A percentile compares a stretch with the other conserved stretches of the same genome.
phyloP scores from a whole-genome alignment of 2,888 invertebrate species.

The Euspilapteryx auroguttella region DNA sequence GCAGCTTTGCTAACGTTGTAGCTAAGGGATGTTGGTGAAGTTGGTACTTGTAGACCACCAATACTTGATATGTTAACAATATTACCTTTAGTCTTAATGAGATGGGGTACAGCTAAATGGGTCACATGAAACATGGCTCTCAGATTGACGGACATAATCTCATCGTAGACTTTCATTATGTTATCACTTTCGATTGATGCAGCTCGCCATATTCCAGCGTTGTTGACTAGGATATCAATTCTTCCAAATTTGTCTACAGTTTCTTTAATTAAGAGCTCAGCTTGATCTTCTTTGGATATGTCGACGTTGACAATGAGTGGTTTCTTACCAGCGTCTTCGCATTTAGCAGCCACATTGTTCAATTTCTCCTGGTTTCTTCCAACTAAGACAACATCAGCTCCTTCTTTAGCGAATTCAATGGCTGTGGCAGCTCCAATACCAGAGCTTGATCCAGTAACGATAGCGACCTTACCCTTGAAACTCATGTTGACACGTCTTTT shows the following conservation, averaged over 20 bases:
- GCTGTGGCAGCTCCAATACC: slow-evolving; percentile 27
- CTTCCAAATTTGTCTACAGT: slow-evolving; percentile 16
- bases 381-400: slow-evolving; percentile 16
- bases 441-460: slow-evolving; percentile 24
- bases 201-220: slow-evolving; percentile 15
- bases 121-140: slow-evolving; percentile 15
- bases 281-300: slow-evolving; percentile 15
- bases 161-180: slow-evolving; percentile 15
- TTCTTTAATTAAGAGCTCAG: slow-evolving; percentile 11
- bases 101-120: slow-evolving; percentile 14
- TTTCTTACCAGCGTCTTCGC: slow-evolving; percentile 10
- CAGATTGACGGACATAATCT: slow-evolving; percentile 16
- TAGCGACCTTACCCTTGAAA: slow-evolving; percentile 17
- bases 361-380: slow-evolving; percentile 17
- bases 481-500: no score
- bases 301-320: slow-evolving; percentile 16
- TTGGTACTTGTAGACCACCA: slow-evolving; percentile 6
- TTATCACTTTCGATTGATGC: slow-evolving; percentile 12
- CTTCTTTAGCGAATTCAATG: slow-evolving; percentile 16
- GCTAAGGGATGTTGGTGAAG: slow-evolving; percentile 6
- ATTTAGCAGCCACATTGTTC: slow-evolving; percentile 10
- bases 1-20: slow-evolving; percentile 75
- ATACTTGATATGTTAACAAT: slow-evolving; percentile 24
- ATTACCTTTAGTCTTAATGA: slow-evolving; percentile 19
- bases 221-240: slow-evolving; percentile 22